Evolutionary conservation across 1,140 invertebrate genomes (phyloP).

Genomic region (Aphelinus certus): DNA sequence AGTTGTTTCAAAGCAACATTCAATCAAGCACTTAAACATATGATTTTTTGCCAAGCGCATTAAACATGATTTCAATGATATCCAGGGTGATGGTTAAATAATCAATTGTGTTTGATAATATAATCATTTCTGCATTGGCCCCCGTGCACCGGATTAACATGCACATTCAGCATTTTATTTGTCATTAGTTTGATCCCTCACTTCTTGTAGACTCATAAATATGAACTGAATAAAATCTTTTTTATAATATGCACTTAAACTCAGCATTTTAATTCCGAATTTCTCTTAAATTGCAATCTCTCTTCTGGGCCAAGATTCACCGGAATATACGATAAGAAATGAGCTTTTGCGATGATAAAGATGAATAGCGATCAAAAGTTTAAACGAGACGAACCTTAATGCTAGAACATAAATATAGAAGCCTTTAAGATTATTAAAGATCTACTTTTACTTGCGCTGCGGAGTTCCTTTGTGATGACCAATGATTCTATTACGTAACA

Average conservation of each 20-base stretch:
- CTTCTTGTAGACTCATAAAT: too few species aligned
- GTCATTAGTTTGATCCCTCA: conserved; percentile 41
- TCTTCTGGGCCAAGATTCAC: too few species aligned
- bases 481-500: conserved; percentile 59
- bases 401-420: conserved; percentile 14
- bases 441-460: conserved; percentile 51
- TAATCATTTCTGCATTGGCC: conserved; percentile 46
- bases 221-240: too few species aligned
- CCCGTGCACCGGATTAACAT: conserved; percentile 42
- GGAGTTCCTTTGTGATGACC: conserved; percentile 54
- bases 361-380: too few species aligned
- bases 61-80: neutral
- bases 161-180: conserved; percentile 47
- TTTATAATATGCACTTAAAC: too few species aligned
- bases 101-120: conserved; percentile 3
- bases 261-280: too few species aligned
- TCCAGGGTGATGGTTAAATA: neutral
- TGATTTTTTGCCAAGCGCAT: conserved; percentile 27
- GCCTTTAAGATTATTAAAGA: conserved; percentile 22
- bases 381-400: too few species aligned
- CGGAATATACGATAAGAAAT: too few species aligned
- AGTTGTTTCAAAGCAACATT: conserved; percentile 24
- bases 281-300: too few species aligned
- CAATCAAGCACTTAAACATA: conserved; percentile 19
- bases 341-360: too few species aligned